Evolutionary conservation across 2,113 vertebrate species (phyloP), one percentile per base, ranked within the genome.

Genomic region (Melanostigma gelatinosum): DNA sequence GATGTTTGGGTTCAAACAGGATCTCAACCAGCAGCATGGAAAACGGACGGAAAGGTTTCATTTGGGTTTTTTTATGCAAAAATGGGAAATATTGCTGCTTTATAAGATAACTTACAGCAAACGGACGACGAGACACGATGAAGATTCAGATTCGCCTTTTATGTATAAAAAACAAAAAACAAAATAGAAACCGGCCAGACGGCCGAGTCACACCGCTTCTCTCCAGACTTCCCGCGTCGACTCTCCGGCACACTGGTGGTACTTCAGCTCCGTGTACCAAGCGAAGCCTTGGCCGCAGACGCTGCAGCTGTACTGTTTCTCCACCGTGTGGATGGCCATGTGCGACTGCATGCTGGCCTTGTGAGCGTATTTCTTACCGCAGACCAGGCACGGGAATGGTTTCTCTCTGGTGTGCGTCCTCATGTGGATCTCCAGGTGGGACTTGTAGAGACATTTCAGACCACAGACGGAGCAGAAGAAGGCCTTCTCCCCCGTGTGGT

Each of bases 301-400:
- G 1, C 1, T 52, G 67, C 74, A 77, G 8, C 2, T 58, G 50
- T 82, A 71, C 1, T 29, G 72, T n/a, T 46, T 70, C 0, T 82
- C 66, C 40, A 48, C 57, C 2, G 29, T 58, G 73, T 82, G 80
- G 12, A 76, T 1, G 1, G 0, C 2, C 80, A 76, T 76, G 66
- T 82, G 73, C 1, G 66, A 64, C 3, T 76, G 80, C 73, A 82
- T 64, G n/a, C 72, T 76, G 3, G 66, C 58, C 40, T 82, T 82
- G 0, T 76, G 72, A 2, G 80, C 73, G 5, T 71, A 77, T 15
- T 20, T 72, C 16, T 83, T 77, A 1, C 68, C 81, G 22, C 81
- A 83, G 0, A 73, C 7, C 0, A 54, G 55, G 1, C 81, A 83
- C 0, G 40, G 40, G 63, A 66, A 66, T 1, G 63, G 63, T 27